Evolutionary conservation across 2,797 vertebrate genomes (phyloP).

Genomic region (Limnodromus scolopaceus): DNA sequence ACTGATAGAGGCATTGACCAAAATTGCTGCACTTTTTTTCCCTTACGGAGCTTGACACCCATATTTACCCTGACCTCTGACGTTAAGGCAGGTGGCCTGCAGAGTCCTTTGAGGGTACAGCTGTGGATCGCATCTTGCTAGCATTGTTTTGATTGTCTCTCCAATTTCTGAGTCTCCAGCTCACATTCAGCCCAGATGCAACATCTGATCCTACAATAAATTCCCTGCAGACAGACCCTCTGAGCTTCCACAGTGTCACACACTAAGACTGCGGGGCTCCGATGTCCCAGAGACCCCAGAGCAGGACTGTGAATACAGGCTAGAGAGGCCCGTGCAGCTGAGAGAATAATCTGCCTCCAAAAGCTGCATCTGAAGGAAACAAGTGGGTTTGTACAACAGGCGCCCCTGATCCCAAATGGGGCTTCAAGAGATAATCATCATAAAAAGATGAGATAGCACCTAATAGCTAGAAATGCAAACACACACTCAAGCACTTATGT

Average conservation of each 20-base stretch:
- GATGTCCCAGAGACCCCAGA: not conserved
- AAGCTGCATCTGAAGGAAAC: not conserved
- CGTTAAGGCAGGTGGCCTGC: not conserved
- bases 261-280: not conserved
- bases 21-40: not conserved
- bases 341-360: not conserved
- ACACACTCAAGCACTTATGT: accelerated
- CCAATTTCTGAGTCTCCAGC: not conserved
- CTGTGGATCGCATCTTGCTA: not conserved
- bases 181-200: not conserved
- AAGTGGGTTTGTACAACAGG: too few species aligned
- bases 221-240: not conserved
- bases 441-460: not conserved
- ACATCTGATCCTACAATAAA: not conserved
- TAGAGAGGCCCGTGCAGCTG: not conserved
- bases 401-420: not conserved
- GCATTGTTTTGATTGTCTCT: not conserved
- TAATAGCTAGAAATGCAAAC: not conserved
- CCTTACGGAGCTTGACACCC: not conserved
- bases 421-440: not conserved
- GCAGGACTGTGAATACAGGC: not conserved
- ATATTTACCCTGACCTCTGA: not conserved
- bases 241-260: not conserved
- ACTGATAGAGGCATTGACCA: not conserved
- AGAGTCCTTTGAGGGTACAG: not conserved